phyloP scores from a whole-genome alignment of 2,797 vertebrate species.

The Holocentrus rufus region DNA sequence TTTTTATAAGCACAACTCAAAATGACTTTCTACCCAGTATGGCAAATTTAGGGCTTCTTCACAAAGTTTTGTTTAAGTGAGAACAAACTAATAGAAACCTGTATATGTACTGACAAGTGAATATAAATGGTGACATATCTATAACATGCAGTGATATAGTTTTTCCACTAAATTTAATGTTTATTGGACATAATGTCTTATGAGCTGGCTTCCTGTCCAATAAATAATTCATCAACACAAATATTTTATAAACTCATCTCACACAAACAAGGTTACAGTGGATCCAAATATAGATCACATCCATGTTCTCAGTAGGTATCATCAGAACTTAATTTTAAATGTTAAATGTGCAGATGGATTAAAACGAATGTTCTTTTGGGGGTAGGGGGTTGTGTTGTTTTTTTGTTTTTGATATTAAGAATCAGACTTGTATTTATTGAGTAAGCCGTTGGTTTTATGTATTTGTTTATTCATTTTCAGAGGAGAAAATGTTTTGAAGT shows the following conservation, averaged over 20 bases:
- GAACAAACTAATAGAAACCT: constrained; percentile 65
- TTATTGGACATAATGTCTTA: constrained; percentile 74
- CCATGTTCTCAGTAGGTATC: constrained; percentile 64
- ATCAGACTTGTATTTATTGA: constrained; percentile 3
- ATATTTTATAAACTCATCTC: constrained; percentile 78
- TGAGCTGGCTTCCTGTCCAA: constrained; percentile 73
- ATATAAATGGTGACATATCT: constrained; percentile 75
- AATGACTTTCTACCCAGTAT: constrained; percentile 41
- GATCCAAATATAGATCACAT: constrained; percentile 70
- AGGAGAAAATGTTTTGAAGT: constrained; percentile 6
- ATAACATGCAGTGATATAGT: constrained; percentile 73
- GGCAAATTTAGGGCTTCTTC: constrained; percentile 60
- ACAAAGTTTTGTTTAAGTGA: constrained; percentile 62
- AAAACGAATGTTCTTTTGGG: constrained; percentile 65
- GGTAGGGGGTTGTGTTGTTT: neutral
- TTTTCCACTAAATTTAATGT: constrained; percentile 77
- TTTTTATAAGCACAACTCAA: constrained; percentile 34
- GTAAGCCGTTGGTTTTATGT: constrained; percentile 12
- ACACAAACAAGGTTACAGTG: constrained; percentile 72
- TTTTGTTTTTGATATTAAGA: constrained; percentile 41
- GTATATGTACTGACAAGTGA: constrained; percentile 70
- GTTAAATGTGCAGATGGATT: constrained; percentile 74
- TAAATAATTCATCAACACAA: constrained; percentile 79
- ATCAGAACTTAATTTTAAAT: constrained; percentile 57
- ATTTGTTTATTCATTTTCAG: neutral